Base-by-base conservation (phyloP, 2,797 vertebrate species). In the Halcyon leucocephala region DNA sequence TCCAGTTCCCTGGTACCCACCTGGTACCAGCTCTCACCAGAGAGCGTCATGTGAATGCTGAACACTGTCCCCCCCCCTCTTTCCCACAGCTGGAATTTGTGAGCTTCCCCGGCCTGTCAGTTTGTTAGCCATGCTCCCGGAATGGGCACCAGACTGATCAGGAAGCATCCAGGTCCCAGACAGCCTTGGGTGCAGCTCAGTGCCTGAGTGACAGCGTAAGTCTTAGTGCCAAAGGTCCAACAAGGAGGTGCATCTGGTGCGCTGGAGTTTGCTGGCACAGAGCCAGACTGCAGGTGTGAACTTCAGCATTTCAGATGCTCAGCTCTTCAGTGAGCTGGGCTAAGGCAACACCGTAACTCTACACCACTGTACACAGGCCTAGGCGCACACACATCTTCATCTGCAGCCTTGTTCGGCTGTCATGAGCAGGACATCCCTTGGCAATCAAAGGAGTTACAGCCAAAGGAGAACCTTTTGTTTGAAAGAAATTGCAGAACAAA, bases 291-390 rank as follows among this genome's bases (percentile, higher is more conserved):
- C 89, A 86, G 66, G 26, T 84, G 48, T 55, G 62, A 71, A 87
- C 58, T 86, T 94, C 41, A 84, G 86, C 86, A 72, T 69, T 79
- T 74, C 58, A 46, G 66, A 41, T 24, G 67, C 69, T 79, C 71
- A 14, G 35, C 46, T 67, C 35, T 77, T 87, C 78, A 12, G 1
- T 67, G 33, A 42, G 29, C 46, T 42, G 66, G 9, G 51, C 64
- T 39, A 10, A 42, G 44, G 44, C 29, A 66, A 62, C 1, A 0
- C 39, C 1, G 5, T 25, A 46, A 77, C 55, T 33, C 42, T 62
- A 3, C 44, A 6, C 3, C 0, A 1, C 37, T 31, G 37, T 8
- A 6, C n/a, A 6, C 55, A n/a, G 76, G 57, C 69, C 76, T 16
- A 11, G n/a, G 39, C 4, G 1, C 44, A 7, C 51, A 16, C 44